A percentile compares a stretch with the other conserved stretches of the same genome.
phyloP scores from a whole-genome alignment of 2,113 vertebrate genomes.

The Neodon shergylaensis region DNA sequence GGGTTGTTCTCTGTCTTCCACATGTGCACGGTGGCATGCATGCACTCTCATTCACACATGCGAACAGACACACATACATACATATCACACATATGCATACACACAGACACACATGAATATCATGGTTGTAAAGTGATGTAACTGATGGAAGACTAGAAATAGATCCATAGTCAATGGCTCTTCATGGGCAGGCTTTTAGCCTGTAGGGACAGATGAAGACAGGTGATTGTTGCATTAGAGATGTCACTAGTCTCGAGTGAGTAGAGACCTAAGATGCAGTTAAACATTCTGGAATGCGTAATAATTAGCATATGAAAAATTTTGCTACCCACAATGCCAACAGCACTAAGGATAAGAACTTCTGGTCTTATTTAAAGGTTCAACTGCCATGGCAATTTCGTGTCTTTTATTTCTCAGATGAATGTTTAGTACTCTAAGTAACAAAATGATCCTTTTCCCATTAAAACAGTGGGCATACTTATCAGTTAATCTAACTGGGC shows the following conservation, averaged over 20 bases:
- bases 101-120: neutral
- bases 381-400: neutral
- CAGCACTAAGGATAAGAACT: neutral
- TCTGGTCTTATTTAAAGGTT: neutral
- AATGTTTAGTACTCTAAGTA: neutral
- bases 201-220: neutral
- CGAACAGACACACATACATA: neutral
- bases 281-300: neutral
- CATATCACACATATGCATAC: neutral
- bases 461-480: neutral
- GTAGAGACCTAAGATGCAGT: neutral
- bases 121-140: neutral
- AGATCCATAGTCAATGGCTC: neutral
- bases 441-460: neutral
- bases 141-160: neutral
- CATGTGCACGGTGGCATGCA: no score
- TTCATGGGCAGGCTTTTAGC: neutral
- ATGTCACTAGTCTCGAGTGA: neutral
- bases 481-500: neutral
- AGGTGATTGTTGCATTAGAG: neutral
- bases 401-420: neutral
- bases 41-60: neutral
- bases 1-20: neutral
- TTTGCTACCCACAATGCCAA: neutral
- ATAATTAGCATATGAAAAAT: neutral